These are phyloP conservation scores for Drosophila koepferae DNA, from an alignment of 2,888 invertebrate genomes.

Conservation along the genomic window DNA sequence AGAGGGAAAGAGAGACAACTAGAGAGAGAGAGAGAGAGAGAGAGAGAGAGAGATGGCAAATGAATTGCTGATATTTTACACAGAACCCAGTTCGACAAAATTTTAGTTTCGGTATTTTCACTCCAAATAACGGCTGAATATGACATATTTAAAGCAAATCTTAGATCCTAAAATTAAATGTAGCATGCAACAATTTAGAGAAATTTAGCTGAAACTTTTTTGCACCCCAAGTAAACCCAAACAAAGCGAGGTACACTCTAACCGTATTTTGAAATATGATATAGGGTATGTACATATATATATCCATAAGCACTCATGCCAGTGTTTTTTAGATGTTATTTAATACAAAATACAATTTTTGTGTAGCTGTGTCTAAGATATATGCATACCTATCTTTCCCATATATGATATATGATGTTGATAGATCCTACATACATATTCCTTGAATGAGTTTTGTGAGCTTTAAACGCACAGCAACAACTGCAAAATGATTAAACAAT, in stretches of 20 bases:
- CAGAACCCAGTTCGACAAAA: slow-evolving; percentile 63
- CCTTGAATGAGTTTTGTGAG: slow-evolving; percentile 55
- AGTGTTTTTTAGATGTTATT: slow-evolving; percentile 71
- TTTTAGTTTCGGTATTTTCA: slow-evolving; percentile 27
- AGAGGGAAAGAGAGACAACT: too few relatives aligned
- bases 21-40: too few relatives aligned
- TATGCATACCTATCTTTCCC: slow-evolving; percentile 20
- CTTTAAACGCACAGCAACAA: slow-evolving; percentile 43
- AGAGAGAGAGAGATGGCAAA: slow-evolving; percentile 1
- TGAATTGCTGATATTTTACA: slow-evolving; percentile 76
- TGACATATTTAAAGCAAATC: slow-evolving; percentile 25
- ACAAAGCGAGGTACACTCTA: slow-evolving; percentile 28
- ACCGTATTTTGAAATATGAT: slow-evolving; percentile 35
- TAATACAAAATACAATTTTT: slow-evolving; percentile 61
- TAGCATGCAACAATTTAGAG: slow-evolving; percentile 70
- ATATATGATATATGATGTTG: slow-evolving; percentile 25
- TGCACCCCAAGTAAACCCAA: slow-evolving; percentile 51
- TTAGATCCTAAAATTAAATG: slow-evolving; percentile 22
- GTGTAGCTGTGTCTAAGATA: slow-evolving; percentile 60
- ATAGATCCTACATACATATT: slow-evolving; percentile 31
- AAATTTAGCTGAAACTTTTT: slow-evolving; percentile 74
- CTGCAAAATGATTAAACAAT: background rate
- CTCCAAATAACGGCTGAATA: slow-evolving; percentile 12
- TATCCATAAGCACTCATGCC: slow-evolving; percentile 48
- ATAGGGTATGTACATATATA: slow-evolving; percentile 27